Evolutionary conservation across 2,797 vertebrate species (phyloP), one percentile per base, ranked within the genome.

Genomic region (Parotocinclus haroldoi): DNA sequence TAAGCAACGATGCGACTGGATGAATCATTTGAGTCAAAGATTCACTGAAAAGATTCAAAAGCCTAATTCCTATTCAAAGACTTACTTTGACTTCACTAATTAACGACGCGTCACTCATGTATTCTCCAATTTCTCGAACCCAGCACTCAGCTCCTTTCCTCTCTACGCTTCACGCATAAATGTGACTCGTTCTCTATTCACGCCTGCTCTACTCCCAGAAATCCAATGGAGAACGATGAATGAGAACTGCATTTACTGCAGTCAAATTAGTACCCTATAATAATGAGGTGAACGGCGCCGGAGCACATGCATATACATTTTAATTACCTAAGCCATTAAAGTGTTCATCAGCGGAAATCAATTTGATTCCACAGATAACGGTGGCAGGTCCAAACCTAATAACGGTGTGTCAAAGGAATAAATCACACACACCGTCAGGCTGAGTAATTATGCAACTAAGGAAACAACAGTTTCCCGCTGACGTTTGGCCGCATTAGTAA

Each of bases 311-410:
- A 75, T 66, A 37, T 72, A 68, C 60, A 45, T 51, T 48, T 75
- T 83, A 79, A 87, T 87, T 83, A 81, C 63, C 49, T 74, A 75
- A 82, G 63, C 75, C 68, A 81, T 79, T 82, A 82, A 84, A 74
- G 70, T 72, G 76, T 42, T 73, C 71, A 73, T 46, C 36, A 66
- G 55, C 61, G 70, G 75, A 78, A 76, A 82, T 81, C 69, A 76
- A 50, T 67, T 67, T 56, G 66, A 76, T 82, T 76, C 51, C 42
- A 66, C 49, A 77, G 65, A 64, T 80, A 69, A 58, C 70, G 78
- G 68, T 76, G 73, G 58, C 77, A 81, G 69, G 78, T 83, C 84
- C 72, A 81, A 60, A 75, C 74, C 71, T 80, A 83, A 86, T 79
- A 81, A 79, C 72, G 62, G 58, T 58, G 62, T 78, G 75, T 78